Evolutionary conservation across 2,797 vertebrate species (phyloP).

Genomic region (Eremophila alpestris): DNA sequence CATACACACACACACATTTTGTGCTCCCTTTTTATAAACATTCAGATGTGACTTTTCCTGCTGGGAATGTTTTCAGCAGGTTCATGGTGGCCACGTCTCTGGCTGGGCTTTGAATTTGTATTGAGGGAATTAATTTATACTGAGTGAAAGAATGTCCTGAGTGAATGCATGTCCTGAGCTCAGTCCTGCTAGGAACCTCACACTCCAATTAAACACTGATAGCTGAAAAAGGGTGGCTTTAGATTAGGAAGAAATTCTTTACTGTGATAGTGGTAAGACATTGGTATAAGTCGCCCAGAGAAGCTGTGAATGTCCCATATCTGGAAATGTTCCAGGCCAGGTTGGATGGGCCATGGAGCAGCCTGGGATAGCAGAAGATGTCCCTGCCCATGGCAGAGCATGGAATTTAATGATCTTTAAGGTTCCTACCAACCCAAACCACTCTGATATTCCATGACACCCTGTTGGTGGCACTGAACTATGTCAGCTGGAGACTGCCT

Average conservation of each 20-base stretch:
- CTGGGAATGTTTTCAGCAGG: neutral
- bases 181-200: no score
- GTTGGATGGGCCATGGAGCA: neutral
- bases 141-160: neutral
- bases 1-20: neutral
- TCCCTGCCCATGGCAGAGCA: fast-evolving
- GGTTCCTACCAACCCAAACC: neutral
- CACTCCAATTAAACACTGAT: neutral
- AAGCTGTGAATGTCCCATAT: neutral
- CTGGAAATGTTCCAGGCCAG: neutral
- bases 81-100: neutral
- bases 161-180: fast-evolving
- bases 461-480: neutral
- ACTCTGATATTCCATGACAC: neutral
- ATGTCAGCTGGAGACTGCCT: fast-evolving
- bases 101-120: neutral
- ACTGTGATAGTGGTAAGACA: no score
- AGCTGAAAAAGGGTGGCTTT: neutral
- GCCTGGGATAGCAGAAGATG: neutral
- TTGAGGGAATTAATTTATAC: neutral
- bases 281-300: no score
- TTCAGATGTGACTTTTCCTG: neutral
- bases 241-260: neutral
- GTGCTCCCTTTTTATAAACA: neutral
- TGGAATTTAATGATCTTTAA: neutral